Base-by-base conservation (phyloP, 2,113 vertebrate genomes). In the Nibea coibor region DNA sequence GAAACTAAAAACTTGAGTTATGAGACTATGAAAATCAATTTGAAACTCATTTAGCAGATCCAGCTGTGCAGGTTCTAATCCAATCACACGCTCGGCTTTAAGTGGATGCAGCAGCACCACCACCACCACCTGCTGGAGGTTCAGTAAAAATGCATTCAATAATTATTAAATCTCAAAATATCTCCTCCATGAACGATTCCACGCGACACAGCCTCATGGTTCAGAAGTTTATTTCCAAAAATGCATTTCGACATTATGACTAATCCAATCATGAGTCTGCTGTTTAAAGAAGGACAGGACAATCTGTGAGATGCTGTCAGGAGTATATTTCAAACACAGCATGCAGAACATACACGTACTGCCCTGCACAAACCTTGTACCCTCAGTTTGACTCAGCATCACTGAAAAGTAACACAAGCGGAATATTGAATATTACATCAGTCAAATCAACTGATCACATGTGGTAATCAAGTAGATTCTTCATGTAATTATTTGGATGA, bases 321-420 rank as follows among this genome's bases (percentile, higher is more conserved):
- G 77, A 83, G 35, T 90, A 83, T 87, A 88, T 88, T 88, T 87
- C 0, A 79, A 2, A 56, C 78, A 87, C 64, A 76, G 76, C 82
- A 85, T 85, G 82, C 84, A 78, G 39, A 80, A 66, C 50, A 62
- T 7, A 16, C 73, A 66, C 50, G 12, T 2, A 17, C 22, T 16
- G 58, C 71, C 77, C 78, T 51, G 42, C 43, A 73, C 16, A 80
- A 87, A 85, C 85, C 75, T 74, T 73, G 78, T 35, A 64, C 76
- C 58, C 35, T 42, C 11, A 58, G 1, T 15, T 15, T 45, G 15
- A 8, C 16, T 47, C 19, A 51, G 20, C 54, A 15, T 20, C 1
- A 35, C 8, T 24, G 51, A 51, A 15, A 3, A 26, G 4, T 24
- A 43, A 73, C 0, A 57, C 17, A 42, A 84, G 51, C 51, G n/a